Evolutionary conservation across 2,113 vertebrate genomes (phyloP), one percentile per base, ranked within the genome.

Genomic region (Chionodraco myersi): DNA sequence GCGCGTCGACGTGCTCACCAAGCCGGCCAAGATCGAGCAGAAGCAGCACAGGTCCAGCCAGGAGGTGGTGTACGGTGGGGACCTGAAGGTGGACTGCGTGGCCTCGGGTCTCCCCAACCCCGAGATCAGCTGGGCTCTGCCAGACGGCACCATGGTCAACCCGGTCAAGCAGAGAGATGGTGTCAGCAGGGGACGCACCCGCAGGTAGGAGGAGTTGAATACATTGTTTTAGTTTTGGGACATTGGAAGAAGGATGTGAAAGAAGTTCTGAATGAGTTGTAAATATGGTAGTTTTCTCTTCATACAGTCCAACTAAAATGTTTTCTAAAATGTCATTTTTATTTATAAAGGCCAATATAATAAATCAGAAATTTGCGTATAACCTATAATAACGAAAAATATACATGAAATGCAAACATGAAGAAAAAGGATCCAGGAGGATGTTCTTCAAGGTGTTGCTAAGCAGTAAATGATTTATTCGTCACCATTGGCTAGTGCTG

Each of bases 31-130:
- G 92, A 99, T 99, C 9, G 92, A 96, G 26, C 95, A 93, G 76
- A 96, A 96, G 26, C 95, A 90, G 1, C 93, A 92, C 49, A 74
- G 79, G 1, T 84, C 86, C 8, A 94, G 94, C 62, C 96, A 96
- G 86, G 94, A 95, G 49, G 97, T 99, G 49, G 86, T 88, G 2
- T 95, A 94, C 0, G 97, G 96, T 0, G 95, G 94, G 0, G 94
- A 96, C 85, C 92, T 99, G 47, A 95, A 94, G 62, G 96, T 99
- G 9, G 97, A 99, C 87, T 99, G 98, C 8, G 94, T 98, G 62
- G 97, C 98, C 0, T 97, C 96, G 1, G 98, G 98, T 26, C 90
- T 97, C 2, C 98, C 98, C 21, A 85, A 95, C 77, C 98, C 98
- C 0, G 95, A 97, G 72, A 96, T 99, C 84, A 96, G 96, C 34